phyloP scores from a whole-genome alignment of 1,140 invertebrate species.

The Heliconius melpomene region DNA sequence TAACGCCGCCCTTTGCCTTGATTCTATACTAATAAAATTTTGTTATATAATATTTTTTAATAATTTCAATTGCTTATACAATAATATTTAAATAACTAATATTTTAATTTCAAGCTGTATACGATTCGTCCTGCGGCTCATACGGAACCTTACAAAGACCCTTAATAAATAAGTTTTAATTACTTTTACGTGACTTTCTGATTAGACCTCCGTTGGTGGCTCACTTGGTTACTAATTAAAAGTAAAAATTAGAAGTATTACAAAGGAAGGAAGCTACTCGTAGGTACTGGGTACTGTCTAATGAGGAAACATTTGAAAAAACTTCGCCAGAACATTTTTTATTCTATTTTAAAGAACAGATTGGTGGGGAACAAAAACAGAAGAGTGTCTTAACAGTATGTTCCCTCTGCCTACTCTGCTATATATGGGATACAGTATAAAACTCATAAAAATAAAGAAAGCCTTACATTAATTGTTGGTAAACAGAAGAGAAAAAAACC shows the following conservation, averaged over 20 bases:
- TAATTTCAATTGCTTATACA: background rate
- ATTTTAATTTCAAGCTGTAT: background rate
- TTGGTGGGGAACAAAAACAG: too few relatives aligned
- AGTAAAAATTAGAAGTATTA: background rate
- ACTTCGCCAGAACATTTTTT: background rate
- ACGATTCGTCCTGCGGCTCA: background rate
- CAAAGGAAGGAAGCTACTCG: background rate
- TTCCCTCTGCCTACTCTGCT: too few relatives aligned
- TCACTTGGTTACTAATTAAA: conserved; percentile 29
- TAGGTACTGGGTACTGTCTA: too few relatives aligned
- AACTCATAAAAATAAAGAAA: too few relatives aligned
- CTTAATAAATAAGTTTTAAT: background rate
- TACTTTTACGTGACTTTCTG: conserved; percentile 39
- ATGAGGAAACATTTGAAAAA: background rate
- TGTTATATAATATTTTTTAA: too few relatives aligned
- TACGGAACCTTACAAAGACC: background rate
- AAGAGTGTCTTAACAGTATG: too few relatives aligned
- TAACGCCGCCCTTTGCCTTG: too few relatives aligned
- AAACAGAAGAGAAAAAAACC: too few relatives aligned
- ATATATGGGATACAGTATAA: too few relatives aligned
- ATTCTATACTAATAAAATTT: too few relatives aligned
- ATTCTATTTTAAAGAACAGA: too few relatives aligned
- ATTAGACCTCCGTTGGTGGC: conserved; percentile 39
- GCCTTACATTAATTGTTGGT: too few relatives aligned
- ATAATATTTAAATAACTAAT: background rate